phyloP scores from a whole-genome alignment of 2,113 vertebrate species.

The Campylorhamphus procurvoides region DNA sequence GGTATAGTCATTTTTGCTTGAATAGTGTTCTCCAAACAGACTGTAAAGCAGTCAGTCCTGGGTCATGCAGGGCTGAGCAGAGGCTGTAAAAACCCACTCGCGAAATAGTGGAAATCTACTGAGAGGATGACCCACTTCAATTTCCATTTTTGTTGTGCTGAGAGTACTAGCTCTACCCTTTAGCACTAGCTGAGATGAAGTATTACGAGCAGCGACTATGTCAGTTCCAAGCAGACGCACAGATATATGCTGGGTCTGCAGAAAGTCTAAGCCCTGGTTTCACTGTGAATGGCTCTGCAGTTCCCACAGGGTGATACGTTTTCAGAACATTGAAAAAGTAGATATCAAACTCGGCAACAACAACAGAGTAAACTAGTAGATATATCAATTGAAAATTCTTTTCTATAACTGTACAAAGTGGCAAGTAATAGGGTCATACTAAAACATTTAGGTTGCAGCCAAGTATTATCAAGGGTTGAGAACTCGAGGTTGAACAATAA shows the following conservation, averaged over 20 bases:
- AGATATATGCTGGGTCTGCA: background rate
- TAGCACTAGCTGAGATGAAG: background rate
- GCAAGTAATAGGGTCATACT: background rate
- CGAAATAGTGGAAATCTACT: constrained; percentile 14
- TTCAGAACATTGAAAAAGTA: background rate
- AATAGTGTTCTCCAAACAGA: background rate
- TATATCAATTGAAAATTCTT: background rate
- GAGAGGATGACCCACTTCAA: background rate
- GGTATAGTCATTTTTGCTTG: background rate
- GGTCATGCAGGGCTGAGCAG: background rate
- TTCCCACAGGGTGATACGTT: background rate
- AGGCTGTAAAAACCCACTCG: background rate
- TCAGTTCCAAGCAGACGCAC: background rate
- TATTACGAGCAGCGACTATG: rapidly evolving
- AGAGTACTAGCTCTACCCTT: background rate
- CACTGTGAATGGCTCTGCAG: background rate
- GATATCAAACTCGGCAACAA: background rate
- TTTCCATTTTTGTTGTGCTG: background rate
- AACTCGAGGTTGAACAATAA: background rate
- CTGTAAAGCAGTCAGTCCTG: background rate
- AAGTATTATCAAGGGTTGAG: background rate
- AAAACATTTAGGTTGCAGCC: background rate
- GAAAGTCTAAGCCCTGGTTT: background rate
- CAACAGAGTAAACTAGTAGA: background rate
- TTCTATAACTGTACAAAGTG: background rate